A percentile compares a stretch with the other conserved stretches of the same genome.
phyloP scores from a whole-genome alignment of 2,113 vertebrate species.

The Hepsetus odoe region DNA sequence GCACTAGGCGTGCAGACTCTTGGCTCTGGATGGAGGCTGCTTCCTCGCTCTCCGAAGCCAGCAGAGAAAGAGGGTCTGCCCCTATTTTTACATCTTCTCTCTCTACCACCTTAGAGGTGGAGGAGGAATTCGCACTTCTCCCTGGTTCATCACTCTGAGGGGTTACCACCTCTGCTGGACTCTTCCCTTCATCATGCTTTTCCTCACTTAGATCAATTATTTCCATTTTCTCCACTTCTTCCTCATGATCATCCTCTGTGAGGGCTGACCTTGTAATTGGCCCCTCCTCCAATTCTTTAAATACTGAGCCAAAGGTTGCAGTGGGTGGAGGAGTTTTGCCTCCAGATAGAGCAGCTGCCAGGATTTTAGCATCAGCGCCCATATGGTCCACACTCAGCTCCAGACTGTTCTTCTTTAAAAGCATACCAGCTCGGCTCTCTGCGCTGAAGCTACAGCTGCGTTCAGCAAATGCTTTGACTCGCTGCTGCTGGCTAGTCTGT shows the following conservation, averaged over 20 bases:
- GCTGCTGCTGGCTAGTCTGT: constrained; percentile 80
- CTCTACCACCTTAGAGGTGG: constrained; percentile 68
- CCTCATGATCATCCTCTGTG: constrained; percentile 16
- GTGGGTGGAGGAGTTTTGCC: constrained; percentile 67
- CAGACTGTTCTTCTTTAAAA: constrained; percentile 85
- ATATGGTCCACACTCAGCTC: constrained; percentile 86
- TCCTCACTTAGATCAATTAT: constrained; percentile 24
- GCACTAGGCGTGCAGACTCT: constrained; percentile 76
- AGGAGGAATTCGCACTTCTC: constrained; percentile 29
- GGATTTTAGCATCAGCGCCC: constrained; percentile 94
- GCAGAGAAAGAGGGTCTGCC: constrained; percentile 89
- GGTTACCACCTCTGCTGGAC: constrained; percentile 54
- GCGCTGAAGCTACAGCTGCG: constrained; percentile 95
- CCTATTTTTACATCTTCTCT: constrained; percentile 89
- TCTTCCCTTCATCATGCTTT: constrained; percentile 38
- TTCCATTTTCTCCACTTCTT: constrained; percentile 24
- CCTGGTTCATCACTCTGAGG: constrained; percentile 13
- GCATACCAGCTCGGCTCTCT: constrained; percentile 89
- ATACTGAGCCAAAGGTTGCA: constrained; percentile 59
- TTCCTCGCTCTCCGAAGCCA: constrained; percentile 81
- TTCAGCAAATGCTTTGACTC: constrained; percentile 86
- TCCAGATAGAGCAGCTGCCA: constrained; percentile 83
- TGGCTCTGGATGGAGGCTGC: constrained; percentile 72
- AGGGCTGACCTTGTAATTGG: constrained; percentile 37
- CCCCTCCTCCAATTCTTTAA: constrained; percentile 68